These are phyloP conservation scores for Alectura lathami DNA, from an alignment of 2,113 vertebrate genomes.

Conservation along the genomic window DNA sequence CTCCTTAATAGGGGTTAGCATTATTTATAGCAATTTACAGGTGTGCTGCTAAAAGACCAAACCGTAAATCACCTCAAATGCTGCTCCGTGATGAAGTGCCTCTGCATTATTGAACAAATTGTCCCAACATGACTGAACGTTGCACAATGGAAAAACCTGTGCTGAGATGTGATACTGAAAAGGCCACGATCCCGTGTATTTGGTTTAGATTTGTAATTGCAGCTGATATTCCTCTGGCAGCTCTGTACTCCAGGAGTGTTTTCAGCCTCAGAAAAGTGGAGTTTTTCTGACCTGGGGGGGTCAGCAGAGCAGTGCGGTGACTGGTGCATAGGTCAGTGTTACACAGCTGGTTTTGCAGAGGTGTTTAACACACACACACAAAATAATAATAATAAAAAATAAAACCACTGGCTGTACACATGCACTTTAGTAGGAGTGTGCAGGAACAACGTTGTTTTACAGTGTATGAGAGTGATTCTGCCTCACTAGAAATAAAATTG, in stretches of 20 bases:
- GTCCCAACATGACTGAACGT: background rate
- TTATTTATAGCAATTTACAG: conserved; percentile 37
- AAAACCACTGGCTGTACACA: background rate
- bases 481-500: background rate
- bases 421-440: background rate
- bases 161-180: background rate
- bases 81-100: background rate
- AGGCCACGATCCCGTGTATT: rapidly evolving
- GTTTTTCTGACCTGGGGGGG: background rate
- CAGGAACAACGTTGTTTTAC: background rate
- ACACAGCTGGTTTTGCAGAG: background rate
- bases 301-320: background rate
- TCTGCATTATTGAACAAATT: conserved; percentile 33
- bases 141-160: background rate
- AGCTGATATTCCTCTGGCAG: background rate
- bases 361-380: background rate
- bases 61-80: background rate
- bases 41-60: conserved; percentile 12
- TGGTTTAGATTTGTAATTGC: background rate
- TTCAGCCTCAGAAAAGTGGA: background rate
- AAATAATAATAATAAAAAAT: background rate
- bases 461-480: background rate
- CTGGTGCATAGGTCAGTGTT: background rate
- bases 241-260: background rate
- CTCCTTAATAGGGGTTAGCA: background rate